Evolutionary conservation across 2,797 vertebrate species (phyloP), one percentile per base, ranked within the genome.

Genomic region (Oryzias sinensis): DNA sequence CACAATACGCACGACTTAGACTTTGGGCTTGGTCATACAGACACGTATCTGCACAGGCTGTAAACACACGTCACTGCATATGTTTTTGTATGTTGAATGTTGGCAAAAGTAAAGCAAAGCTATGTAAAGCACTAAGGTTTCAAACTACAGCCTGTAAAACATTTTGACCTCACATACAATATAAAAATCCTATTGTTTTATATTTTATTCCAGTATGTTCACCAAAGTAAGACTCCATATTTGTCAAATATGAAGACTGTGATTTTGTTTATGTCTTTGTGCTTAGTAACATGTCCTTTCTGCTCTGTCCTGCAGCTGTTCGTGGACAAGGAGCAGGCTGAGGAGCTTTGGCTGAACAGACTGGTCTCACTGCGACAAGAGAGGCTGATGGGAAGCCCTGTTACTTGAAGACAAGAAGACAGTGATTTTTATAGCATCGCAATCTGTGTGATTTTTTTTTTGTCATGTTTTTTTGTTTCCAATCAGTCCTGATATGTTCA

Each of bases 371-470:
- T 99, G 45, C 92, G 97, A n/a, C 95, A 99, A 69, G 97, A 98
- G 69, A 91, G 95, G 76, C 92, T 99, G 59, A 97, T 98, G 95
- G 97, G 97, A 59, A 98, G 95, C 75, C 97, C 97, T 0, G 97
- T 88, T 24, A 72, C 74, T 52, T 86, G 50, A 87, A 49, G 14
- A 25, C 48, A 15, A 8, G 13, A 25, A n/a, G 18, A 51, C 54
- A 16, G 49, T 56, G 33, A 29, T 6, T 45, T 59, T 50, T 20
- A 24, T 14, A 53, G 9, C 40, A 4, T 59, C 27, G 58, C 6
- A 22, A n/a, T 55, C 9, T 14, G 9, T n/a, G 46, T 59, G 24
- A 56, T n/a, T n/a, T 43, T 73, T n/a, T n/a, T 43, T 73, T 33
- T 44, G 7, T 43, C n/a, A 29, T 45, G 14, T 62, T 68, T 17